phyloP scores from a whole-genome alignment of 2,113 vertebrate species.

The Coptodon bakossiorum region DNA sequence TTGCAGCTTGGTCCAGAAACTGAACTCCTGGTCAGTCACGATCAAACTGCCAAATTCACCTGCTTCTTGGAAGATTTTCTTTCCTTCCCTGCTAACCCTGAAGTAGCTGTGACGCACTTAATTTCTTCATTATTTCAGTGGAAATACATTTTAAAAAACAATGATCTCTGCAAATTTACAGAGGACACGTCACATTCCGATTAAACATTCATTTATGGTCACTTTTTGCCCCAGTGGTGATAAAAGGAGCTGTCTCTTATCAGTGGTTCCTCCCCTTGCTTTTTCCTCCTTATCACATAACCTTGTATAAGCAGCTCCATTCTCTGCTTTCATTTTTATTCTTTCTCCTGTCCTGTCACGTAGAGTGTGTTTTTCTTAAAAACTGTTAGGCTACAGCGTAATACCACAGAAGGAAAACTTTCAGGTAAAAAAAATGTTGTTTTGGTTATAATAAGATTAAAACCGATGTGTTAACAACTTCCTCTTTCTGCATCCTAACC shows the following conservation, averaged over 20 bases:
- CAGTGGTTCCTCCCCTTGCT: neutral
- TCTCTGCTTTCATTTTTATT: neutral
- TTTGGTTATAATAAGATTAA: neutral
- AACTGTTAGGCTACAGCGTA: neutral
- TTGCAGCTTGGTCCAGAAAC: no score
- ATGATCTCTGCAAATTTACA: no score
- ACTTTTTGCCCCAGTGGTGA: neutral
- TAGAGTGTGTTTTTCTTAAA: neutral
- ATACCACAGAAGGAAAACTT: neutral
- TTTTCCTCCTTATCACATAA: neutral
- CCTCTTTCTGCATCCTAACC: neutral
- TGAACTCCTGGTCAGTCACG: no score
- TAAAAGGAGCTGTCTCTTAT: rapidly evolving
- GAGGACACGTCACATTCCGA: no score
- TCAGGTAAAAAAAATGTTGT: no score
- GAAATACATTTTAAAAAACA: no score
- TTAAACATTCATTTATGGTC: neutral
- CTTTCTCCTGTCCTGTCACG: neutral
- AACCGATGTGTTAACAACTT: no score
- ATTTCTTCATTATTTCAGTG: no score
- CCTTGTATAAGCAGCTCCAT: neutral
- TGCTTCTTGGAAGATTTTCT: no score
- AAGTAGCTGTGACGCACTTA: neutral
- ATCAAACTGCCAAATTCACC: no score
- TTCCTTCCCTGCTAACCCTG: no score